phyloP scores from a whole-genome alignment of 2,888 invertebrate genomes.

The Platycnemis pennipes region DNA sequence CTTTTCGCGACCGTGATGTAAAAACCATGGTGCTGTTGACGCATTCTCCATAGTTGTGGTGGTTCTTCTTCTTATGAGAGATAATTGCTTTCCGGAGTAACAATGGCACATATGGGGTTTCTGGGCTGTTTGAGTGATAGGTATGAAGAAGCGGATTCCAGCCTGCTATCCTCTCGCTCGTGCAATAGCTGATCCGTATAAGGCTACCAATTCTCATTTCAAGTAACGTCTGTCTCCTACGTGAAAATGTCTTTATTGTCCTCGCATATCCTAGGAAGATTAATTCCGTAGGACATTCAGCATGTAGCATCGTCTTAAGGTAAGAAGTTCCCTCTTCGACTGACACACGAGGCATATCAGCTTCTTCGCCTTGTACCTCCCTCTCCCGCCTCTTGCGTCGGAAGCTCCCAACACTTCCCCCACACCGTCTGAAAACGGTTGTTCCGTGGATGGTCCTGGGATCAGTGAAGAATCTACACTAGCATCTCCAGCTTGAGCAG shows the following conservation, averaged over 20 bases:
- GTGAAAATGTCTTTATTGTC: constrained; percentile 72
- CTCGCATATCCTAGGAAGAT: constrained; percentile 72
- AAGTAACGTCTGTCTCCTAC: constrained; percentile 70
- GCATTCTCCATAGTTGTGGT: too few species aligned
- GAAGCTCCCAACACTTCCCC: too few species aligned
- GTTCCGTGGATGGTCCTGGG: neutral
- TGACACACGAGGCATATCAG: neutral
- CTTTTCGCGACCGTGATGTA: too few species aligned
- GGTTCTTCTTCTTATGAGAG: too few species aligned
- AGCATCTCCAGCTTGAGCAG: neutral
- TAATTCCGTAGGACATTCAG: constrained; percentile 70
- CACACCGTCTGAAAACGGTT: too few species aligned
- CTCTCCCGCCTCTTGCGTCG: neutral
- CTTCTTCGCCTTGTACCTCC: neutral
- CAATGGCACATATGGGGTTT: too few species aligned
- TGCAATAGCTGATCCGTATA: constrained; percentile 72
- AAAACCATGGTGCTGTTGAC: too few species aligned
- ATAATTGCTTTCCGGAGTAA: too few species aligned
- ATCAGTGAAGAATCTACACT: neutral
- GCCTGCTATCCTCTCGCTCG: constrained; percentile 69
- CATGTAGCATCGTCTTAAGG: neutral
- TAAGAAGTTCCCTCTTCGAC: neutral
- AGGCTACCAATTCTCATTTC: constrained; percentile 72
- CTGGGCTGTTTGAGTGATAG: too few species aligned
- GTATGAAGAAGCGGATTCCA: too few species aligned